Conservation (phyloP, 2,113 vertebrate species). For the Calonectris borealis region DNA sequence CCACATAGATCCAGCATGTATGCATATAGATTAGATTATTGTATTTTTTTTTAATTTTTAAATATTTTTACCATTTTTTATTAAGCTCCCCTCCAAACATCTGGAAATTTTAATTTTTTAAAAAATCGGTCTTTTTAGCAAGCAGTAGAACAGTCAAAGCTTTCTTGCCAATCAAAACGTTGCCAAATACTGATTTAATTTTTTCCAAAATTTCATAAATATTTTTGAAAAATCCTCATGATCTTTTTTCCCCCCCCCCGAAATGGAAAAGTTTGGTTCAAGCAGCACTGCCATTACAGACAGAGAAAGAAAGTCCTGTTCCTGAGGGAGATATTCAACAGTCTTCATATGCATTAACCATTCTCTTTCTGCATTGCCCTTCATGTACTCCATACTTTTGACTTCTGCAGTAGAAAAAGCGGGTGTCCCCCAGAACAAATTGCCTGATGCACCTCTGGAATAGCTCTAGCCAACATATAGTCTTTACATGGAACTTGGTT, state of each 20-base stretch:
- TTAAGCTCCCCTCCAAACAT: not conserved
- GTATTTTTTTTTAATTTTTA: not conserved
- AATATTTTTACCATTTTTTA: not conserved
- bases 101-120: not conserved
- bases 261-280: not conserved
- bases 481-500: not conserved
- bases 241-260: not conserved
- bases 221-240: not conserved
- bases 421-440: not conserved
- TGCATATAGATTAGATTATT: not conserved
- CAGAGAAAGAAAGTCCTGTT: not conserved
- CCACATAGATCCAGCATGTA: not conserved
- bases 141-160: not conserved
- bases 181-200: not conserved
- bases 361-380: not conserved
- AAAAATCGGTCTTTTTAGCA: not conserved
- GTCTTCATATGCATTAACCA: not conserved
- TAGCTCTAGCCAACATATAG: not conserved
- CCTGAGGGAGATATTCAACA: not conserved
- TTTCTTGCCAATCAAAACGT: not conserved
- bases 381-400: not conserved
- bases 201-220: constrained; percentile 23
- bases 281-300: not conserved
- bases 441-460: not conserved
- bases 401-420: not conserved